These are phyloP conservation scores for Cyanoderma ruficeps DNA, from an alignment of 2,113 vertebrate species.

Conservation along the genomic window DNA sequence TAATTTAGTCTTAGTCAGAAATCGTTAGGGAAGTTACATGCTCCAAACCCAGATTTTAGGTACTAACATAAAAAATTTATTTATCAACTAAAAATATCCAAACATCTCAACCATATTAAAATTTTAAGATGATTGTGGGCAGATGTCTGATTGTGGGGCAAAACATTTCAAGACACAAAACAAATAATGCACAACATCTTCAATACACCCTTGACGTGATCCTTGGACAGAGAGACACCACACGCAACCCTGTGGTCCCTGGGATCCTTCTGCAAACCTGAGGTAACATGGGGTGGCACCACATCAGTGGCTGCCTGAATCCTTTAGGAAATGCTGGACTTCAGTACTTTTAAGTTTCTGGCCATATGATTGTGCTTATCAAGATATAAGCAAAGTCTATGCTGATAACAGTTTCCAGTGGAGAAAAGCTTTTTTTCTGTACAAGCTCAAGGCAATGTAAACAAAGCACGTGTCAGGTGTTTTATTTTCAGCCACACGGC, in stretches of 20 bases:
- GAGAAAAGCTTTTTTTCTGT: background rate
- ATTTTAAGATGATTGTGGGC: background rate
- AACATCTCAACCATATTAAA: background rate
- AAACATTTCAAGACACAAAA: background rate
- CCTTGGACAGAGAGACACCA: rapidly evolving
- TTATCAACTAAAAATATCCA: background rate
- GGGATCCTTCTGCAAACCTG: background rate
- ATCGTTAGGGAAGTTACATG: background rate
- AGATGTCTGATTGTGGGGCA: background rate
- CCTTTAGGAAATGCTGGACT: background rate
- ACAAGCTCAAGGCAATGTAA: background rate
- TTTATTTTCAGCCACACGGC: background rate
- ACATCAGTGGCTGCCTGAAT: background rate
- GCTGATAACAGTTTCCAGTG: background rate
- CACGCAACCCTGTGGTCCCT: background rate
- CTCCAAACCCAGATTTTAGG: background rate
- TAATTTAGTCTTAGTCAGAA: background rate
- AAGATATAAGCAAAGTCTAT: background rate
- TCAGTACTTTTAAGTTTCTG: background rate
- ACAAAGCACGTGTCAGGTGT: background rate
- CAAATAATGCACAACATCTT: background rate
- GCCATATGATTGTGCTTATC: background rate
- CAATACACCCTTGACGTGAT: background rate
- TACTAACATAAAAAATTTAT: background rate
- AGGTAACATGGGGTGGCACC: background rate